phyloP scores from a whole-genome alignment of 2,888 invertebrate genomes.

The Scelioninae gen. 2 region DNA sequence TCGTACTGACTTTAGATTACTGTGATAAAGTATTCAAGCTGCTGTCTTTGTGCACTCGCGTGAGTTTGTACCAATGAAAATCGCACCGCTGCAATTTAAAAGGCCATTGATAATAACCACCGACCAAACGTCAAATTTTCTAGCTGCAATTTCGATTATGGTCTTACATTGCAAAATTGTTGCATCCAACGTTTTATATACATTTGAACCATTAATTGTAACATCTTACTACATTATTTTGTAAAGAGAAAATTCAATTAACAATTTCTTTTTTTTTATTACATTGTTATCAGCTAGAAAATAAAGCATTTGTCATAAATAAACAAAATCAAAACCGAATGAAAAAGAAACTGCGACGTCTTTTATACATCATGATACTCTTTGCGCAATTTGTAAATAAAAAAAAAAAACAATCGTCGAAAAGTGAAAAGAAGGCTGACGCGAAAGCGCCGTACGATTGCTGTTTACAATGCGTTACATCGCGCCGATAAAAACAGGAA shows the following conservation, averaged over 20 bases:
- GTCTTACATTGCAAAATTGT: too few species aligned
- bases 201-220: too few species aligned
- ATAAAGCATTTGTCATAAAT: background rate
- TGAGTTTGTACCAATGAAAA: conserved; percentile 42
- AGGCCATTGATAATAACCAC: background rate
- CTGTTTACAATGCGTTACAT: conserved; percentile 25
- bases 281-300: conserved; percentile 1
- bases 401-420: conserved; percentile 4
- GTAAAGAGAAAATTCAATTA: too few species aligned
- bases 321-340: background rate
- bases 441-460: background rate
- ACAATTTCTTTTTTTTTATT: too few species aligned
- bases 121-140: background rate
- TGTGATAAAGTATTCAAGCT: conserved; percentile 49
- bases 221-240: too few species aligned
- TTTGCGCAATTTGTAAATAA: conserved; percentile 47
- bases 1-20: conserved; percentile 54
- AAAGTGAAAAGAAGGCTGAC: conserved; percentile 1
- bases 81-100: conserved; percentile 39
- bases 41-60: conserved; percentile 56
- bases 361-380: conserved; percentile 30
- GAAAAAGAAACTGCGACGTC: conserved; percentile 1
- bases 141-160: background rate
- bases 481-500: conserved; percentile 65
- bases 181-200: too few species aligned